Base-by-base conservation (phyloP, 1,140 invertebrate species). In the Ips typographus region DNA sequence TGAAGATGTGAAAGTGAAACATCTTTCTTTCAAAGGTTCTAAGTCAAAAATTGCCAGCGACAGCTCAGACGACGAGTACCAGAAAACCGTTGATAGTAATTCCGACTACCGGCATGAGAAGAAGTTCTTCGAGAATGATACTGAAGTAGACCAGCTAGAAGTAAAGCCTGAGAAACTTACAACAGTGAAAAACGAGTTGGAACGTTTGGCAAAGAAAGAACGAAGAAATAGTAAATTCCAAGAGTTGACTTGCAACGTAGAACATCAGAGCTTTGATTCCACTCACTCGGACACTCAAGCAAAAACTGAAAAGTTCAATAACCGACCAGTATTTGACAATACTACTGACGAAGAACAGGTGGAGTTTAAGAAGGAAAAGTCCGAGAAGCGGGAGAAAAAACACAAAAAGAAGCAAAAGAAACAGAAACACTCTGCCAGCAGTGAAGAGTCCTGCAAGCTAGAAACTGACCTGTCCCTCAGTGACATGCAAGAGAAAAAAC, bases 391-490 rank as follows among this genome's bases (percentile, higher is more conserved):
- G 2, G 65, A 70, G 41, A 92, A 90, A 75, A 92, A 92, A 75
- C 91, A 93, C 73, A 92, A 92, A 77, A 93, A 93, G 81, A 93
- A 92, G 75, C 90, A 92, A 76, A 92, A 91, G 76, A 87, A 89
- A 3, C 86, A 89, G 62, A 93, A 92, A 76, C 86, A 84, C 71
- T 85, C 85, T 1, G 80, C 86, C 36, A 85, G 84, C 0, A 87
- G 84, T 67, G 88, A 88, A 64, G 87, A 89, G 52, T 80, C 77
- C 7, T 71, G 47, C 44, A 80, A 79, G 68, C 37, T 78, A 52
- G 65, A 85, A 78, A 2, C 78, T 77, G 42, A 84, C 75, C 58
- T 65, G 5, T 3, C 49, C 38, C 57, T 64, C 44, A 59, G 72
- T 57, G 62, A 76, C 56, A 55, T 58, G 74, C 79, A 68, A 75